Evolutionary conservation across 2,113 vertebrate genomes (phyloP).

Genomic region (Electrona antarctica): DNA sequence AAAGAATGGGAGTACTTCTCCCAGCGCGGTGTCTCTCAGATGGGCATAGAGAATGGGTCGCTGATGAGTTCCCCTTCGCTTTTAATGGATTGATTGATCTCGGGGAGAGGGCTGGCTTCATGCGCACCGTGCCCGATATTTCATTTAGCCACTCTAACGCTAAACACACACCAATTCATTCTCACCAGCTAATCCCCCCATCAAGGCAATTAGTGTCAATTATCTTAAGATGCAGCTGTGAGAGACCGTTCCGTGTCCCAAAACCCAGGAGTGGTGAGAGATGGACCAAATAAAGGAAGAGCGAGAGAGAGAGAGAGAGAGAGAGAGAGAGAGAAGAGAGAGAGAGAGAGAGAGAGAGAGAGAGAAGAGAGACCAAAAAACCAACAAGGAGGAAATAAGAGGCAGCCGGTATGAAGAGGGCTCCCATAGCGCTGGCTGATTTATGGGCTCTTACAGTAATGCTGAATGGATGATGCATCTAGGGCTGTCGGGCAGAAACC

Average conservation of each 20-base stretch:
- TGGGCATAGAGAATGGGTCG: conserved; percentile 46
- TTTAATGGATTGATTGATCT: conserved; percentile 74
- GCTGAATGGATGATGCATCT: conserved; percentile 34
- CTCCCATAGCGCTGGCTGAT: conserved; percentile 40
- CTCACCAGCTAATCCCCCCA: conserved; percentile 70
- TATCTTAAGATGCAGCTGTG: conserved; percentile 73
- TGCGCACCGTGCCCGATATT: conserved; percentile 32
- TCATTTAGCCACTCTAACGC: conserved; percentile 60
- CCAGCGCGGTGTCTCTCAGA: conserved; percentile 3
- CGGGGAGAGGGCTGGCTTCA: conserved; percentile 44
- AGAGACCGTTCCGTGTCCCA: conserved; percentile 51
- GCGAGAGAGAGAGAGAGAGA: too few species aligned
- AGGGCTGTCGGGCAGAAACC: too few species aligned
- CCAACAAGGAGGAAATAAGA: too few species aligned
- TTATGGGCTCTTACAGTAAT: conserved; percentile 29
- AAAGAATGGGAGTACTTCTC: too few species aligned
- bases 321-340: too few species aligned
- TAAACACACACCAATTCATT: conserved; percentile 55
- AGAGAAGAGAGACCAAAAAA: too few species aligned
- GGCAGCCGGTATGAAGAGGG: background rate
- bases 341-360: too few species aligned
- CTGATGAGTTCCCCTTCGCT: conserved; percentile 71
- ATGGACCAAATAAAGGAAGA: conserved; percentile 28
- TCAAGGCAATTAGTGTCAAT: conserved; percentile 78
- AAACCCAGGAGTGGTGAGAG: conserved; percentile 40